phyloP scores from a whole-genome alignment of 2,888 invertebrate genomes.

The Charanyca ferruginea region DNA sequence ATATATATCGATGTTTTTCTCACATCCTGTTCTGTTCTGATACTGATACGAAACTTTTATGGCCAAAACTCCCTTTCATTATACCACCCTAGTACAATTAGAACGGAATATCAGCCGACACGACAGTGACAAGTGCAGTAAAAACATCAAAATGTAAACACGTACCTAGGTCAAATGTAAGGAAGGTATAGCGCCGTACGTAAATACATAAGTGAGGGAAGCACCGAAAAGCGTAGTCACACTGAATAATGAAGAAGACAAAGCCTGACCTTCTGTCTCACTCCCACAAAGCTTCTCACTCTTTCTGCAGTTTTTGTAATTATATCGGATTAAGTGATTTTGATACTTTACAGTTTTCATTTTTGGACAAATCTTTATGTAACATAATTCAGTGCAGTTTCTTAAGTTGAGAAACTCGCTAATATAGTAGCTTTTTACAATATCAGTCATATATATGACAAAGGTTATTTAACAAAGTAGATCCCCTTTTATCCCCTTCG shows the following conservation, averaged over 20 bases:
- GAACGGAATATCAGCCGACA: background rate
- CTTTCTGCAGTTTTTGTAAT: constrained; percentile 39
- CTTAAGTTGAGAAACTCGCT: background rate
- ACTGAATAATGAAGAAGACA: constrained; percentile 78
- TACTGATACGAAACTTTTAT: background rate
- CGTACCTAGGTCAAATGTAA: constrained; percentile 61
- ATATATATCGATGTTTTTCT: too few relatives aligned
- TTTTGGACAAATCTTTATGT: too few relatives aligned
- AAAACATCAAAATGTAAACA: constrained; percentile 29
- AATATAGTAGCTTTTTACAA: background rate
- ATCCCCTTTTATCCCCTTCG: constrained; percentile 7
- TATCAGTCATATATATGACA: constrained; percentile 7
- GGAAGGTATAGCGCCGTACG: constrained; percentile 45
- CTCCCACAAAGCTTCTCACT: constrained; percentile 62
- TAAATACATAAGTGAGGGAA: constrained; percentile 65
- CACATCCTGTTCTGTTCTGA: background rate
- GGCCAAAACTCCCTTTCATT: background rate
- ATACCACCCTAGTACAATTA: background rate
- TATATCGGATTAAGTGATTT: background rate
- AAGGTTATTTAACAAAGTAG: constrained; percentile 24
- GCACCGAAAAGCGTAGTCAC: constrained; percentile 74
- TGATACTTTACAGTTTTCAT: too few relatives aligned
- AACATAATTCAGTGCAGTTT: background rate
- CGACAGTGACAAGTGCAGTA: constrained; percentile 32
- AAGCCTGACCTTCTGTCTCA: constrained; percentile 61